Percentiles rank a stretch among this genome's conserved stretches.
Evolutionary conservation across 2,888 invertebrate genomes (phyloP).

Genomic region (Tenthredo distinguenda): DNA sequence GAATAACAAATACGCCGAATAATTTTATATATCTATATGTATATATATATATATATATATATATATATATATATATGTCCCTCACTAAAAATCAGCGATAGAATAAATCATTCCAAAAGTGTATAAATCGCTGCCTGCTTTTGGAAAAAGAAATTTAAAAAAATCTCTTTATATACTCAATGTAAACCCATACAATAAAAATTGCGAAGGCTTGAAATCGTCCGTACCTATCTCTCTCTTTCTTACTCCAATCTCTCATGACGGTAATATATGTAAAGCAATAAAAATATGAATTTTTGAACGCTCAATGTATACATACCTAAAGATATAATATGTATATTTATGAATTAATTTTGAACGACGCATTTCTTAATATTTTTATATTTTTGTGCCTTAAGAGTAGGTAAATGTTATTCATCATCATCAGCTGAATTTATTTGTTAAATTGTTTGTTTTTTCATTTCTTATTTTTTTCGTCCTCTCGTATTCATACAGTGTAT

Average conservation of each 20-base stretch:
- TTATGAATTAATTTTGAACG: not conserved
- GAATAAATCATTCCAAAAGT: not conserved
- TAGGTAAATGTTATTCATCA: not conserved
- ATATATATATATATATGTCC: not conserved
- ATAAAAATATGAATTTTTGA: not conserved
- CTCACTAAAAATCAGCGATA: not conserved
- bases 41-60: not conserved
- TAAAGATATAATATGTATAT: not conserved
- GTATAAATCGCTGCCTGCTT: not conserved
- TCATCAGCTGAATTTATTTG: not conserved
- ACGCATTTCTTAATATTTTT: not conserved
- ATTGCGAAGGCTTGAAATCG: not conserved
- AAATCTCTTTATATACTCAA: not conserved
- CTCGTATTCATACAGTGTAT: constrained; percentile 23
- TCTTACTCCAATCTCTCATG: not conserved
- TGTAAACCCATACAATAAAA: not conserved
- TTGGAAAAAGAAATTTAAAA: not conserved
- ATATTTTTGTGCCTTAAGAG: not conserved
- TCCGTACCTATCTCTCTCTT: not conserved
- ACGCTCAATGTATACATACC: not conserved
- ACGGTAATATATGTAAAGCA: not conserved
- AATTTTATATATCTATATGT: not conserved
- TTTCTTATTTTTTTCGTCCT: not conserved
- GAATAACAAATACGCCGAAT: too few species aligned
- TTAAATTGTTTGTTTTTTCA: not conserved